Evolutionary conservation across 2,797 vertebrate genomes (phyloP).

Genomic region (Harpagifer antarcticus): DNA sequence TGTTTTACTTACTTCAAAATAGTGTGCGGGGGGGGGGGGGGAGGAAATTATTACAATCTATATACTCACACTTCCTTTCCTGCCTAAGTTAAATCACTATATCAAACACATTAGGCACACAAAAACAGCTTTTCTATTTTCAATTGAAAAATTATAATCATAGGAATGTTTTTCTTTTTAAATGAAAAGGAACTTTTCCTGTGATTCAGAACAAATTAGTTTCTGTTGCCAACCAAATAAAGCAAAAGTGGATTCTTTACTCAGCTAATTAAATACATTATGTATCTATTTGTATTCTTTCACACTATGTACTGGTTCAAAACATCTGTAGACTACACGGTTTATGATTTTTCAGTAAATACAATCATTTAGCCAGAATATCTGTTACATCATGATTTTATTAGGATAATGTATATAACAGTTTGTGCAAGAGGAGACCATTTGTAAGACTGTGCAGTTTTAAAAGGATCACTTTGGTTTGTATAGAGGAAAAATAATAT

Average conservation of each 20-base stretch:
- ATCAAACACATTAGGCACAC: slow-evolving; percentile 5
- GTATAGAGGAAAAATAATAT: slow-evolving; percentile 32
- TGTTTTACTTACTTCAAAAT: slow-evolving; percentile 63
- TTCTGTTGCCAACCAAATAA: not conserved
- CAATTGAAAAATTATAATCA: not conserved
- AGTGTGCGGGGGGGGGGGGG: slow-evolving; percentile 8
- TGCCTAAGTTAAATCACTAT: slow-evolving; percentile 10
- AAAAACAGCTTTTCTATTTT: not conserved
- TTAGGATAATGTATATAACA: slow-evolving; percentile 20
- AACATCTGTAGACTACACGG: not conserved
- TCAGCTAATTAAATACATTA: not conserved
- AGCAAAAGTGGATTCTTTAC: not conserved
- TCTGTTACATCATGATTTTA: not conserved
- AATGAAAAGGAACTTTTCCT: not conserved
- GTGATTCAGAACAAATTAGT: not conserved
- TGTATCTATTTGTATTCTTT: not conserved
- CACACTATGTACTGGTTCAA: not conserved
- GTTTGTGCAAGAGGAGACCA: slow-evolving; percentile 18
- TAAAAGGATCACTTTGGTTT: slow-evolving; percentile 33
- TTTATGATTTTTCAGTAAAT: slow-evolving; percentile 26
- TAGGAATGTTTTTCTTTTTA: not conserved
- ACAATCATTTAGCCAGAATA: slow-evolving; percentile 8
- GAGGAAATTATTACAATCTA: slow-evolving; percentile 2
- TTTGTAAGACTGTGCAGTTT: slow-evolving; percentile 19
- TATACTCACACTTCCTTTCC: slow-evolving; percentile 29